Conservation (phyloP, 2,888 invertebrate genomes). For the Rotaria magnacalcarata region DNA sequence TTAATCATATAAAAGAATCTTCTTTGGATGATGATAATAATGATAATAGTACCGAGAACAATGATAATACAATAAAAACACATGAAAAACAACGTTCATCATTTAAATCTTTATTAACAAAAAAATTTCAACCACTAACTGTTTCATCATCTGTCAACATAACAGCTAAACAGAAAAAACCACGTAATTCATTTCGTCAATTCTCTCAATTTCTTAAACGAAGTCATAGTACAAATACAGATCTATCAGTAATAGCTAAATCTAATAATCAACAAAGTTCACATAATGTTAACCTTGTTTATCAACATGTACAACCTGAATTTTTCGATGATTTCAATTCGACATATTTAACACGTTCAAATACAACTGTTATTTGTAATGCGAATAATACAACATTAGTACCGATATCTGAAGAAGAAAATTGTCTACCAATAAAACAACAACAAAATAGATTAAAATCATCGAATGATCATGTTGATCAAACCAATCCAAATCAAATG, state of each 20-base stretch:
- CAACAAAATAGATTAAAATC: neutral
- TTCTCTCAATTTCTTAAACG: slow-evolving; percentile 10
- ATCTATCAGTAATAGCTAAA: neutral
- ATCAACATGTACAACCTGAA: neutral
- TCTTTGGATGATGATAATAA: neutral
- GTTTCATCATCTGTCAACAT: neutral
- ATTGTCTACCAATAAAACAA: neutral
- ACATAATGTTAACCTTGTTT: neutral
- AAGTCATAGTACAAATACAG: slow-evolving; percentile 15
- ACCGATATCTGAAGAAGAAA: slow-evolving; percentile 32
- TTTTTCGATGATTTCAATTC: neutral
- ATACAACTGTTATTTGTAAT: neutral
- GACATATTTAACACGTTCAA: neutral
- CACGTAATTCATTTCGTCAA: neutral
- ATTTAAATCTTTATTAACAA: neutral
- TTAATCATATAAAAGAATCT: neutral
- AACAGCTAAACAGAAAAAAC: neutral
- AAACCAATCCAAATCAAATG: neutral
- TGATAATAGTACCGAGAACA: too few relatives aligned
- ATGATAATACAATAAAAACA: neutral
- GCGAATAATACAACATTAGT: neutral
- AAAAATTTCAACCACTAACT: neutral
- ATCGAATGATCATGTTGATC: neutral
- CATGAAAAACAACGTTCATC: neutral
- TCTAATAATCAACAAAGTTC: neutral